Evolutionary conservation across 2,888 invertebrate genomes (phyloP).

Genomic region (Drosophila kanekoi): DNA sequence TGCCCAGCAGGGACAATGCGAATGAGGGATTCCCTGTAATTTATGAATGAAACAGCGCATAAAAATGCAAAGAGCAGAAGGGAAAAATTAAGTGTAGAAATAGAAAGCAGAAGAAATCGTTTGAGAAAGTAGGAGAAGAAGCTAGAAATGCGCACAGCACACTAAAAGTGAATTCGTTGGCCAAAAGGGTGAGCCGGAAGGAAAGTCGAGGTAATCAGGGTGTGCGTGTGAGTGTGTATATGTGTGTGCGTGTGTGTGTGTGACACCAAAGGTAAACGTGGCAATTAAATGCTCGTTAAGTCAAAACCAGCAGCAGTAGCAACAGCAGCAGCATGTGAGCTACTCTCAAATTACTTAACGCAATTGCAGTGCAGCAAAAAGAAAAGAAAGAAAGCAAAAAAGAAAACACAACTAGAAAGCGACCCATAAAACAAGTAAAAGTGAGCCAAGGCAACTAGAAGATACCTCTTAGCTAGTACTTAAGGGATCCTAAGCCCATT

Average conservation of each 20-base stretch:
- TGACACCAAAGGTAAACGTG: slow-evolving; percentile 54
- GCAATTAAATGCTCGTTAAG: slow-evolving; percentile 77
- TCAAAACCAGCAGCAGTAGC: slow-evolving; percentile 54
- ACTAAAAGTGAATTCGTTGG: slow-evolving; percentile 53
- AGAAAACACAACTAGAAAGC: not conserved
- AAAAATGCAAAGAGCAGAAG: slow-evolving; percentile 35
- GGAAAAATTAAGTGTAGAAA: slow-evolving; percentile 2
- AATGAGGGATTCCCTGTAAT: slow-evolving; percentile 66
- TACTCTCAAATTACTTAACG: slow-evolving; percentile 59
- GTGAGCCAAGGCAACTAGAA: not conserved
- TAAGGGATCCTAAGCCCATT: too few relatives aligned
- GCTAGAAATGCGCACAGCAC: slow-evolving; percentile 20
- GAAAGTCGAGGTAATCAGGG: slow-evolving; percentile 53
- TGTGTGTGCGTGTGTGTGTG: slow-evolving; percentile 26
- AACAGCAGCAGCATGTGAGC: slow-evolving; percentile 42
- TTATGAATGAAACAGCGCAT: slow-evolving; percentile 67
- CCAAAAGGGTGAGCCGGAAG: slow-evolving; percentile 66
- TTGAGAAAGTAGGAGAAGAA: slow-evolving; percentile 11
- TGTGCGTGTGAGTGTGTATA: slow-evolving; percentile 1
- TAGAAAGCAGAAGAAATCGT: not conserved
- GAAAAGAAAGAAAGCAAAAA: slow-evolving; percentile 3
- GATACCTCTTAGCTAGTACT: not conserved
- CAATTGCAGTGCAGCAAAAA: slow-evolving; percentile 42
- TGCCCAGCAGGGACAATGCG: slow-evolving; percentile 29
- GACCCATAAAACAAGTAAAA: slow-evolving; percentile 4